Conservation (phyloP, 2,797 vertebrate species). For the Iguana delicatissima region DNA sequence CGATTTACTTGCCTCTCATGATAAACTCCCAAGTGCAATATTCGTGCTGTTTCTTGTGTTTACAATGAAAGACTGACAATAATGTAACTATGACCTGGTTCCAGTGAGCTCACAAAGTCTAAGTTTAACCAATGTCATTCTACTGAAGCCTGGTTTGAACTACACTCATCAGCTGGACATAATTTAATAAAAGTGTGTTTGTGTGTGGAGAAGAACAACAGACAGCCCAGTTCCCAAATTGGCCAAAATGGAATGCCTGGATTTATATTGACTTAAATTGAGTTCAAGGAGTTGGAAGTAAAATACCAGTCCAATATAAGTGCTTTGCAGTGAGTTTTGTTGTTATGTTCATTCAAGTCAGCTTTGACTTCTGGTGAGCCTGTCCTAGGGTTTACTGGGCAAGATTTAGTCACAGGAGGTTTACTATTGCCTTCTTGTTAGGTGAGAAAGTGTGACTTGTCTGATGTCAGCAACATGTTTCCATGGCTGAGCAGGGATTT, state of each 20-base stretch:
- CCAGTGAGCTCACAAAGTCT: not conserved
- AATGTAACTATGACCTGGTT: not conserved
- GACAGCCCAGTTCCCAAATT: not conserved
- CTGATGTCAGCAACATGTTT: no score
- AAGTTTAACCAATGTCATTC: not conserved
- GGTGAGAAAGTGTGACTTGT: no score
- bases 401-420: no score
- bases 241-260: not conserved
- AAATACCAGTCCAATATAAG: not conserved
- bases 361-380: no score
- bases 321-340: not conserved
- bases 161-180: not conserved
- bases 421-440: no score
- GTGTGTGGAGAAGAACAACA: not conserved
- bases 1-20: no score
- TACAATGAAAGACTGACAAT: not conserved
- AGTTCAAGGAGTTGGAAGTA: not conserved
- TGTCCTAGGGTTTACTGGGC: no score
- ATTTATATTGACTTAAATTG: not conserved
- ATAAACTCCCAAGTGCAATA: no score
- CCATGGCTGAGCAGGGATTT: no score
- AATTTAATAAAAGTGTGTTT: not conserved
- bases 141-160: no score
- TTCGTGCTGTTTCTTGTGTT: not conserved
- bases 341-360: no score